Evolutionary conservation across 2,113 vertebrate genomes (phyloP).

Genomic region (Calcarius ornatus): DNA sequence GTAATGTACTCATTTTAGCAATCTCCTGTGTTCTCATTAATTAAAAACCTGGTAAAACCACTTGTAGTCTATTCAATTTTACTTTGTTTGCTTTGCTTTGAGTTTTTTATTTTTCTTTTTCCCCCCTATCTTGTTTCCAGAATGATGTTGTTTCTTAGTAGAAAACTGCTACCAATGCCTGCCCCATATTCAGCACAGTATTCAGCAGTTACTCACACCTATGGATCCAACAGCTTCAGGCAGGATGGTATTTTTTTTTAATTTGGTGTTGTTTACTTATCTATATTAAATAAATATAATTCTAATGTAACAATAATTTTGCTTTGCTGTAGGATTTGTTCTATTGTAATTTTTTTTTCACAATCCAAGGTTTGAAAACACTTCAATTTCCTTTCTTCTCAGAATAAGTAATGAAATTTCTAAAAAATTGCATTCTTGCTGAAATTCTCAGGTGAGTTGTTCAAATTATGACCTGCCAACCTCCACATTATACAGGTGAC

Average conservation of each 20-base stretch:
- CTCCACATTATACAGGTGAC: not conserved
- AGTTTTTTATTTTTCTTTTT: not conserved
- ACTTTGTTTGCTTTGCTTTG: slow-evolving; percentile 23
- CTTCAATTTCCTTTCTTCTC: not conserved
- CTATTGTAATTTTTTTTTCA: not conserved
- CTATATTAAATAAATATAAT: not conserved
- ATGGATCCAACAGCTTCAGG: not conserved
- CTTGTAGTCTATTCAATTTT: slow-evolving; percentile 28
- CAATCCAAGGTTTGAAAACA: not conserved
- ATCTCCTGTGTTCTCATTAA: slow-evolving; percentile 67
- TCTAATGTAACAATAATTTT: not conserved
- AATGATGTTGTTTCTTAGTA: not conserved
- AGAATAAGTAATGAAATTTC: not conserved
- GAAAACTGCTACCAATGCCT: not conserved
- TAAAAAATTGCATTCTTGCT: not conserved
- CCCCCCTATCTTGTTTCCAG: not conserved
- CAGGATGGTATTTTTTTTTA: not conserved
- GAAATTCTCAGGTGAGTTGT: not conserved
- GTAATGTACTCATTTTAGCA: slow-evolving; percentile 64
- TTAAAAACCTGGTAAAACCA: slow-evolving; percentile 63
- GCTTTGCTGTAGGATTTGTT: not conserved
- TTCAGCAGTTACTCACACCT: not conserved
- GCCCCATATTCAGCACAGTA: not conserved
- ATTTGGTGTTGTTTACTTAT: not conserved
- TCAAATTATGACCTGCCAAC: not conserved